Evolutionary conservation across 2,888 invertebrate genomes (phyloP).

Genomic region (Hetaerina titia): DNA sequence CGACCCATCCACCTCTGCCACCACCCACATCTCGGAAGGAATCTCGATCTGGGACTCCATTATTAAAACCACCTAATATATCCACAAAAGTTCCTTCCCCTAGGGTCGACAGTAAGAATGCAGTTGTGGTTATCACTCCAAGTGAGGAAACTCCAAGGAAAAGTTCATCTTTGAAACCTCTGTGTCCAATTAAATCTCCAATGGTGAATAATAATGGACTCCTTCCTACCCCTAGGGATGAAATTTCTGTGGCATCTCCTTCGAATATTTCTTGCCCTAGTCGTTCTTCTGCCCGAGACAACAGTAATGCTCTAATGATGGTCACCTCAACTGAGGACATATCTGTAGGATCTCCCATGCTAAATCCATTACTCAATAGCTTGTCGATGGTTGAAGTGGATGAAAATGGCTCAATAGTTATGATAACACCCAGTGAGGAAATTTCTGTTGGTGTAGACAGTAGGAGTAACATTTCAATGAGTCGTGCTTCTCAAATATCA

Average conservation of each 20-base stretch:
- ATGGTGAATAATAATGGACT: not conserved
- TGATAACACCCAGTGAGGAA: slow-evolving; percentile 49
- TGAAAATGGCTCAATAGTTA: slow-evolving; percentile 16
- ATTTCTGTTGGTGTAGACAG: slow-evolving; percentile 46
- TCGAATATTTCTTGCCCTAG: slow-evolving; percentile 45
- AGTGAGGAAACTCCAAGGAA: not conserved
- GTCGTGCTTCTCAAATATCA: slow-evolving; percentile 50
- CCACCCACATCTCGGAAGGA: not conserved
- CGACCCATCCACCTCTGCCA: not conserved
- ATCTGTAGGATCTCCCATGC: not conserved
- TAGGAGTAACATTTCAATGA: slow-evolving; percentile 28
- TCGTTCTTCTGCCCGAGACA: not conserved
- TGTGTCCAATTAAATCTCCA: not conserved
- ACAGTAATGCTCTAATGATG: slow-evolving; percentile 45
- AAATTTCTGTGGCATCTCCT: not conserved
- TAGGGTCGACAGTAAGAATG: not conserved
- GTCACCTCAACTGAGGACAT: slow-evolving; percentile 53
- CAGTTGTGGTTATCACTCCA: slow-evolving; percentile 22
- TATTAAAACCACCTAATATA: not conserved
- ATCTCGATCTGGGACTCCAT: slow-evolving; percentile 39
- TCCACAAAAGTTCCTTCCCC: not conserved
- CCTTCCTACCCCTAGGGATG: not conserved
- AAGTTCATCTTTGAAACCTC: not conserved
- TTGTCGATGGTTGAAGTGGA: slow-evolving; percentile 27
- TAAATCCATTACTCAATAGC: not conserved